Evolutionary conservation across 2,797 vertebrate species (phyloP).

Genomic region (Glossophaga mutica): DNA sequence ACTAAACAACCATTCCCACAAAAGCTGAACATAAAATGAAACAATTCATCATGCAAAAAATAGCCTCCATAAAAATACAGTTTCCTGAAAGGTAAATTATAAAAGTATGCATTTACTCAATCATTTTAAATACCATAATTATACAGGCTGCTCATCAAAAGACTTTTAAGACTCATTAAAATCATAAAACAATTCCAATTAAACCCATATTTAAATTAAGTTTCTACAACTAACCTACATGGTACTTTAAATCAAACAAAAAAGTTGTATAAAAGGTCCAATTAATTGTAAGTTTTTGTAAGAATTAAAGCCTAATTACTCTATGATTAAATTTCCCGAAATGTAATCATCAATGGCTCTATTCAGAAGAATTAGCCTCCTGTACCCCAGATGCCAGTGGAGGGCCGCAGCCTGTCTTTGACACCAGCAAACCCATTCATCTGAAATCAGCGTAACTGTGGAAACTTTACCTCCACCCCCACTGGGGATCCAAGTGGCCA

Average conservation of each 20-base stretch:
- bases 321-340: conserved; percentile 74
- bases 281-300: conserved; percentile 80
- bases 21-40: conserved; percentile 79
- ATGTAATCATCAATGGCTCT: conserved; percentile 76
- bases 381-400: conserved; percentile 70
- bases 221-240: conserved; percentile 78
- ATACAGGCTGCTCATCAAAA: conserved; percentile 83
- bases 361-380: conserved; percentile 75
- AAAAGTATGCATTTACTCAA: conserved; percentile 84
- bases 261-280: conserved; percentile 79
- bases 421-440: conserved; percentile 70
- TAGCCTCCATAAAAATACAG: conserved; percentile 78
- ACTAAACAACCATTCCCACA: conserved; percentile 64
- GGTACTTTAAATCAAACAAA: conserved; percentile 80
- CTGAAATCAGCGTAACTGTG: conserved; percentile 66
- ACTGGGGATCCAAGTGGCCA: conserved; percentile 41
- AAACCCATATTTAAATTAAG: conserved; percentile 86
- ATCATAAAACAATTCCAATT: conserved; percentile 86
- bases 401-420: conserved; percentile 59
- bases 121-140: conserved; percentile 86
- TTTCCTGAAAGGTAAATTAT: conserved; percentile 82
- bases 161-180: conserved; percentile 85
- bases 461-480: conserved; percentile 65
- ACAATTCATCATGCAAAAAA: conserved; percentile 81
- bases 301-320: conserved; percentile 78